Conservation (phyloP, 2,888 invertebrate genomes). For the Lissocephala sabroskyi region DNA sequence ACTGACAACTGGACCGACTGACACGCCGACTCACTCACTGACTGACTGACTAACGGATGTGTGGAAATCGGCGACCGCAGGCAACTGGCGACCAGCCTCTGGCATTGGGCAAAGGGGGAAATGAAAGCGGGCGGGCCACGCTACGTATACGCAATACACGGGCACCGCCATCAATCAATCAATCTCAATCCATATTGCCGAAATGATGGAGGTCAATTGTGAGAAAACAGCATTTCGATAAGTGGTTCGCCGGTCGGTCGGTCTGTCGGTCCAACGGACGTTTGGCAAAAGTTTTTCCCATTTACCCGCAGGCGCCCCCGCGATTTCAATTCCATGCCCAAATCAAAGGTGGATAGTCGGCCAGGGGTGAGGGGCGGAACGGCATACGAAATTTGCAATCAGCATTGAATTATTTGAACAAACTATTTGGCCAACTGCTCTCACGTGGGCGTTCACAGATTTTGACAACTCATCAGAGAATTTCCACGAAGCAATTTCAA, state of each 20-base stretch:
- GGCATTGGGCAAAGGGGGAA: constrained; percentile 27
- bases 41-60: constrained; percentile 4
- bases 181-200: constrained; percentile 31
- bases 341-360: not conserved
- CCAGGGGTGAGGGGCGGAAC: not conserved
- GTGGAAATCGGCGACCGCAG: constrained; percentile 32
- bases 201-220: constrained; percentile 50
- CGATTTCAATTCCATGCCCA: no score
- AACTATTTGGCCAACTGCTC: constrained; percentile 11
- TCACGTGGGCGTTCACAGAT: not conserved
- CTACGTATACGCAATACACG: constrained; percentile 16
- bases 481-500: no score
- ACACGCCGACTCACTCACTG: constrained; percentile 3
- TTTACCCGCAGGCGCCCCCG: not conserved
- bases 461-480: not conserved
- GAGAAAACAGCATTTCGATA: constrained; percentile 42
- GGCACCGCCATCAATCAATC: constrained; percentile 35
- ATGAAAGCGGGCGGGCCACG: constrained; percentile 24
- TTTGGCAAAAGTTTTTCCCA: not conserved
- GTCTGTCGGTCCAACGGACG: not conserved
- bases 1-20: not conserved
- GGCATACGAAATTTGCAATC: constrained; percentile 23
- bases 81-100: constrained; percentile 9
- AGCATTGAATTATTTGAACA: constrained; percentile 31
- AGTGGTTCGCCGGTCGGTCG: constrained; percentile 22